Conservation (phyloP, 2,888 invertebrate species). For the Anarsia innoxiella region DNA sequence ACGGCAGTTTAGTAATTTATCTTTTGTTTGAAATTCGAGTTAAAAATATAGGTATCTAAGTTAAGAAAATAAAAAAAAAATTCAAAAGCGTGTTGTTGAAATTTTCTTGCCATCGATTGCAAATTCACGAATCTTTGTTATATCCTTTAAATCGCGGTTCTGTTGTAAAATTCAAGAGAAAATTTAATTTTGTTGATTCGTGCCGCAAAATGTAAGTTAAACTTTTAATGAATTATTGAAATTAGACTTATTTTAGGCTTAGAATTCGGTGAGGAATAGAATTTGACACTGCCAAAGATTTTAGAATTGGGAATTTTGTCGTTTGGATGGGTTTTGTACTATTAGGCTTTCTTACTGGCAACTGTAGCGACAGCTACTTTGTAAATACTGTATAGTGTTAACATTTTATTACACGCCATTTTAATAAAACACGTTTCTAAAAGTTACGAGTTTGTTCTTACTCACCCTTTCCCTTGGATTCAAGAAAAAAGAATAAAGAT, state of each 20-base stretch:
- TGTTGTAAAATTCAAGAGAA: no score
- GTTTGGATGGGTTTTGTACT: conserved; percentile 38
- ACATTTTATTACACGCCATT: conserved; percentile 46
- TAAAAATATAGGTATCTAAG: no score
- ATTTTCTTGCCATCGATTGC: conserved; percentile 6
- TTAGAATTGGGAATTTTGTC: conserved; percentile 32
- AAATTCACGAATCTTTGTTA: conserved; percentile 5
- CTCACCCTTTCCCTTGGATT: no score
- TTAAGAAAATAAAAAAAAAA: no score
- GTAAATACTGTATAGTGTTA: conserved; percentile 60
- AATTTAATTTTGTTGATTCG: no score
- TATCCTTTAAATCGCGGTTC: no score
- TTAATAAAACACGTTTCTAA: conserved; percentile 41
- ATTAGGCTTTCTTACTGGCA: conserved; percentile 17
- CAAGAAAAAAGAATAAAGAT: no score
- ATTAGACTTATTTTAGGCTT: not conserved
- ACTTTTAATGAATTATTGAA: not conserved
- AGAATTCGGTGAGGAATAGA: conserved; percentile 1
- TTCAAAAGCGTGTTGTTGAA: not conserved
- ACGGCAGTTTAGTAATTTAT: no score
- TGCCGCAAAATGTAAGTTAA: no score
- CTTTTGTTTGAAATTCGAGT: no score
- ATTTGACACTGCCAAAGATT: conserved; percentile 32
- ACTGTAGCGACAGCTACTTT: conserved; percentile 23
- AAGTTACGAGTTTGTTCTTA: no score